Percentiles rank a stretch among this genome's conserved stretches.
Conservation (phyloP, 2,113 vertebrate genomes). For the Dipodomys merriami region DNA sequence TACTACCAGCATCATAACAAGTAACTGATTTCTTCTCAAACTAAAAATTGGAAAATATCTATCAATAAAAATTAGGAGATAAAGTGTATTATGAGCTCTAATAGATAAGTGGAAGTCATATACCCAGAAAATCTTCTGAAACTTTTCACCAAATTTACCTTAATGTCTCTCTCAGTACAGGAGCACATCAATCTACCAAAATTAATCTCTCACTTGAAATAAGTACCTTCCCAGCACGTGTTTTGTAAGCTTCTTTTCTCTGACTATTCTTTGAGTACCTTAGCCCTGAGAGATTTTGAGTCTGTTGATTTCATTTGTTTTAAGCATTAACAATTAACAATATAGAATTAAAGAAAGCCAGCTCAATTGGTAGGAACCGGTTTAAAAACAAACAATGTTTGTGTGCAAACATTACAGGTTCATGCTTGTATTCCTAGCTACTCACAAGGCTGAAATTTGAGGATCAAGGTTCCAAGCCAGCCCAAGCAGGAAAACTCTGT, state of each 20-base stretch:
- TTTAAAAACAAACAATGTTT: not conserved
- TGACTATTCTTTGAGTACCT: not conserved
- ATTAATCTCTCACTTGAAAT: not conserved
- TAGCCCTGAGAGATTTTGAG: not conserved
- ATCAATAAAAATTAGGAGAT: not conserved
- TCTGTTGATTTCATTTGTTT: not conserved
- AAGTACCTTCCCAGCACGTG: not conserved
- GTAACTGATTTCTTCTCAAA: not conserved
- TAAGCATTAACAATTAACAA: conserved; percentile 9
- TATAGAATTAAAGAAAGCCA: not conserved
- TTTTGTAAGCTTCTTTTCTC: not conserved
- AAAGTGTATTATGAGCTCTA: not conserved
- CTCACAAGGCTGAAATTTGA: too few species aligned
- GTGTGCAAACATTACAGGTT: not conserved
- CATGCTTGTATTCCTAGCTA: too few species aligned
- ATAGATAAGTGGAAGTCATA: not conserved
- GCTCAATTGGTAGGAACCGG: not conserved
- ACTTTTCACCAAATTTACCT: not conserved
- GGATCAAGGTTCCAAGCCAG: too few species aligned
- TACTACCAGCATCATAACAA: not conserved
- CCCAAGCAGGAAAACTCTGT: too few species aligned
- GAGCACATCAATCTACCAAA: not conserved
- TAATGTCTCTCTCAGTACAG: not conserved
- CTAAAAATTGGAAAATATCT: not conserved
- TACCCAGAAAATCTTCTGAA: not conserved